Conservation (phyloP, 2,797 vertebrate genomes). For the Coregonus suidteri region DNA sequence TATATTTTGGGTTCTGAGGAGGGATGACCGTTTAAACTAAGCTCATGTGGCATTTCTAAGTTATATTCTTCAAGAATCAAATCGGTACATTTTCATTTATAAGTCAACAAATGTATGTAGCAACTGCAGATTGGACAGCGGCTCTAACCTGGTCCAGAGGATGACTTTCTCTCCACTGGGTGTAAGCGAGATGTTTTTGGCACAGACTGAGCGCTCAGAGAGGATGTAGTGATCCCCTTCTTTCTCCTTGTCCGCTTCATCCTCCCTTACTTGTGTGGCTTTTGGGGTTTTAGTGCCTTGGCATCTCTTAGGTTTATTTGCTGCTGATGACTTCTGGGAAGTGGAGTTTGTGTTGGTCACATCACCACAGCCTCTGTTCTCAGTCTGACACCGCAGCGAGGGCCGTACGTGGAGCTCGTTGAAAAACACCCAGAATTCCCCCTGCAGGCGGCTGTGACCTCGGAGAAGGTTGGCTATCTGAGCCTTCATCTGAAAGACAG, state of each 20-base stretch:
- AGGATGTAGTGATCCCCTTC: neutral
- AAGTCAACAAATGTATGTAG: no score
- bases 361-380: constrained; percentile 63
- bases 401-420: constrained; percentile 76
- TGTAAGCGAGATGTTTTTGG: constrained; percentile 85
- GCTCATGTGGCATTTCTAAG: no score
- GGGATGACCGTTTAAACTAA: no score
- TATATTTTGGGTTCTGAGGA: no score
- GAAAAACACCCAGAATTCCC: constrained; percentile 85
- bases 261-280: constrained; percentile 64
- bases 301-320: no score
- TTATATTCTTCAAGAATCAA: no score
- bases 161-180: constrained; percentile 85
- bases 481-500: constrained; percentile 75
- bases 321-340: neutral
- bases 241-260: constrained; percentile 67
- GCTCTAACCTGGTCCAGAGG: constrained; percentile 83
- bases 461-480: constrained; percentile 84
- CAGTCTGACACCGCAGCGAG: constrained; percentile 72
- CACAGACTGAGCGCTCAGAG: constrained; percentile 77
- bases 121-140: neutral
- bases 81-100: no score
- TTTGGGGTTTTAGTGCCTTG: neutral
- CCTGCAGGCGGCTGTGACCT: constrained; percentile 80
- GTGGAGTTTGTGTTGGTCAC: neutral